Evolutionary conservation across 2,888 invertebrate genomes (phyloP).

Genomic region (Pimpla rufipes): DNA sequence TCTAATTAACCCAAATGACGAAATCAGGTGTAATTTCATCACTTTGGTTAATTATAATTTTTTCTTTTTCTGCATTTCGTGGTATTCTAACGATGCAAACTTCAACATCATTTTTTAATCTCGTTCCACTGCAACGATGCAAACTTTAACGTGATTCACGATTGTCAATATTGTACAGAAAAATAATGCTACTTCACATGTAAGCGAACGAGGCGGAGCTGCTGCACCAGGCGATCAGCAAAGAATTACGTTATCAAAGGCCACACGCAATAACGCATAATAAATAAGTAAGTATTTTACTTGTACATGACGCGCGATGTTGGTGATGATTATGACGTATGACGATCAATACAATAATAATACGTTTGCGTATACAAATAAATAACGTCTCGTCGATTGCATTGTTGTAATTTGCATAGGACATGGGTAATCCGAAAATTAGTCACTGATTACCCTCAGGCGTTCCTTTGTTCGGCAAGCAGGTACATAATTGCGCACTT

Average conservation of each 20-base stretch:
- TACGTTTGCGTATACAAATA: constrained; percentile 28
- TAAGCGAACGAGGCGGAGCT: constrained; percentile 68
- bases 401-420: background rate
- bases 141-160: no score
- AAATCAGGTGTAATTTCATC: no score
- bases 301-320: constrained; percentile 47
- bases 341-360: constrained; percentile 14
- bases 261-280: constrained; percentile 65
- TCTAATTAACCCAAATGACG: no score
- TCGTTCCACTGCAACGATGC: no score
- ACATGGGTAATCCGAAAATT: background rate
- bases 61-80: no score
- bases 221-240: constrained; percentile 67
- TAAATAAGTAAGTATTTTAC: constrained; percentile 39
- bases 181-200: constrained; percentile 58
- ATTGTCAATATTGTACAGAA: constrained; percentile 37
- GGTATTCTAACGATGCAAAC: no score
- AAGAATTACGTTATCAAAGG: constrained; percentile 66
- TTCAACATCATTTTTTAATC: no score
- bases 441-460: background rate
- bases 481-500: constrained; percentile 29
- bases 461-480: constrained; percentile 28
- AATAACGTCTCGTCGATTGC: constrained; percentile 39
- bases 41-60: no score
- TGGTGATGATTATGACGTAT: constrained; percentile 38